These are phyloP conservation scores for Holacanthella duospinosa DNA, from an alignment of 2,888 invertebrate species.

Conservation along the genomic window DNA sequence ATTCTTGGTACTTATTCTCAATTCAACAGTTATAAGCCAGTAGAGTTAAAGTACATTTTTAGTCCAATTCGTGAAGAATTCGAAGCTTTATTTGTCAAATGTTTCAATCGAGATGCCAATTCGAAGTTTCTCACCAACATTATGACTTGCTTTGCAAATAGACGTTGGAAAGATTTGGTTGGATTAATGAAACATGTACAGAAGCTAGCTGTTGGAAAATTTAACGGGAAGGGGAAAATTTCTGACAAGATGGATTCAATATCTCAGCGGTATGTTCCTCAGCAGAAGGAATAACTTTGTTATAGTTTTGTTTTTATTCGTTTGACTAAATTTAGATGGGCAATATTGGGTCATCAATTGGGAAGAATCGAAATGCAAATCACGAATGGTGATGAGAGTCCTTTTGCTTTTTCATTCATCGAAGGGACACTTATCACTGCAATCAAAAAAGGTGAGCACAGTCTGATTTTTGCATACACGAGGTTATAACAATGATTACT, in stretches of 20 bases:
- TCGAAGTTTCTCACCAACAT: slow-evolving; percentile 69
- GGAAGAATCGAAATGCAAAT: slow-evolving; percentile 62
- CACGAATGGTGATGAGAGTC: slow-evolving; percentile 50
- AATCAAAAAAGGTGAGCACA: slow-evolving; percentile 52
- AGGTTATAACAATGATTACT: background rate
- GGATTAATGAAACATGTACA: slow-evolving; percentile 65
- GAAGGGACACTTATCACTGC: slow-evolving; percentile 88
- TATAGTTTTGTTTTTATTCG: background rate
- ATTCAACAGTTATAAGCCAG: slow-evolving; percentile 65
- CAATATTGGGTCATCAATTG: slow-evolving; percentile 55
- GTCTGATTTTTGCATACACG: background rate
- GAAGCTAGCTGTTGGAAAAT: slow-evolving; percentile 40
- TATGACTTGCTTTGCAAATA: slow-evolving; percentile 56
- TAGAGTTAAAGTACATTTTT: slow-evolving; percentile 74
- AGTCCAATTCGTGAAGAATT: slow-evolving; percentile 72
- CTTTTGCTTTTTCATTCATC: slow-evolving; percentile 78
- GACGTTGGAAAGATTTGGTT: slow-evolving; percentile 61
- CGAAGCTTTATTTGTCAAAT: slow-evolving; percentile 60
- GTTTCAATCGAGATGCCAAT: slow-evolving; percentile 71
- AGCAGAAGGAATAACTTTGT: background rate
- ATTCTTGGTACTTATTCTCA: too few species aligned
- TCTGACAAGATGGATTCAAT: background rate
- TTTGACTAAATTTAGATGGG: slow-evolving; percentile 48
- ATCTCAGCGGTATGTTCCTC: background rate
- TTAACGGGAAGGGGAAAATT: slow-evolving; percentile 25